Percentiles rank a stretch among this genome's conserved stretches.
These are phyloP conservation scores for Mormyrops attenuatus DNA, from an alignment of 2,797 vertebrate genomes.

Conservation along the genomic window DNA sequence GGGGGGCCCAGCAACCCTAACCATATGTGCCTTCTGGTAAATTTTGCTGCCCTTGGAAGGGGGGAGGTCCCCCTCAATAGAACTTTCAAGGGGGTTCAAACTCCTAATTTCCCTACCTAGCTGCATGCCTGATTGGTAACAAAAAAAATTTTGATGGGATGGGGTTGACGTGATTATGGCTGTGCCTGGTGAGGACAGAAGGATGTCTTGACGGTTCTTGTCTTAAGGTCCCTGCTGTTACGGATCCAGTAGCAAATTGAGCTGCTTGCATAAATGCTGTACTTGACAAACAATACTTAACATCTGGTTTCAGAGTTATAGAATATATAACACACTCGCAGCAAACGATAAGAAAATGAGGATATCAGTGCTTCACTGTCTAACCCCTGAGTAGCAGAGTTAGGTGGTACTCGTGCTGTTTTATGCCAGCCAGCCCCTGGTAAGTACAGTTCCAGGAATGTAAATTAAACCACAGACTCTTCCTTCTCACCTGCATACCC, in stretches of 20 bases:
- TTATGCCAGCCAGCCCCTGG: background rate
- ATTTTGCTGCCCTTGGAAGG: background rate
- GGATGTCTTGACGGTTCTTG: background rate
- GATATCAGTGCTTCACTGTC: background rate
- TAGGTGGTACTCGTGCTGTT: background rate
- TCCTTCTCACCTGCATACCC: background rate
- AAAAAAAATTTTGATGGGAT: background rate
- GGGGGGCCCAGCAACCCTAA: background rate
- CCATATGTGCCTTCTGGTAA: background rate
- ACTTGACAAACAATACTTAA: background rate
- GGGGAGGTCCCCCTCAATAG: background rate
- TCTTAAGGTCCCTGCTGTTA: background rate
- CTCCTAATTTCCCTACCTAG: background rate
- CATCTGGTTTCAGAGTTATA: background rate
- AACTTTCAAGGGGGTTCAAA: background rate
- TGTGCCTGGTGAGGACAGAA: background rate
- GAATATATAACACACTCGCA: background rate
- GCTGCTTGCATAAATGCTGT: background rate
- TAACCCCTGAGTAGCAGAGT: background rate
- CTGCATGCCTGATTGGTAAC: background rate
- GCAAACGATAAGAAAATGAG: background rate
- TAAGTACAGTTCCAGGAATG: background rate
- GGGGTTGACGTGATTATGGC: background rate
- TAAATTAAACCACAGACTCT: background rate
- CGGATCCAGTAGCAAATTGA: background rate